phyloP scores from a whole-genome alignment of 2,888 invertebrate species.

The Argynnis bischoffii region DNA sequence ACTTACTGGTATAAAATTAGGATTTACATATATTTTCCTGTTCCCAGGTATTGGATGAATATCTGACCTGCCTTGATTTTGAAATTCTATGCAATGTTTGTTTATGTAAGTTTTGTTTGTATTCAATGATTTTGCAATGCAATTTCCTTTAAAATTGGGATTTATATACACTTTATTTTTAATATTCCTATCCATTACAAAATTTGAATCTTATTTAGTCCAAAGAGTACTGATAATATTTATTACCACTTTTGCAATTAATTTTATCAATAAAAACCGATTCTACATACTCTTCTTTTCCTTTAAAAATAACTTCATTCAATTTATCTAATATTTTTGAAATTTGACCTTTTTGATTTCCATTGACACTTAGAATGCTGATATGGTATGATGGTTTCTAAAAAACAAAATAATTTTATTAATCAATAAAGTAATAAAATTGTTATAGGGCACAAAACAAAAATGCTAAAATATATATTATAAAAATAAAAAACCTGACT shows the following conservation, averaged over 20 bases:
- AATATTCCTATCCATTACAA: conserved; percentile 42
- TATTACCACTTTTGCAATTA: conserved; percentile 89
- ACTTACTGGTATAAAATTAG: conserved; percentile 58
- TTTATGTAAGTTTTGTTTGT: conserved; percentile 58
- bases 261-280: conserved; percentile 79
- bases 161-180: conserved; percentile 68
- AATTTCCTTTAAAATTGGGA: conserved; percentile 65
- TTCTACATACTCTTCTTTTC: conserved; percentile 60
- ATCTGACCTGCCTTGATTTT: conserved; percentile 38
- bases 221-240: conserved; percentile 82
- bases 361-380: conserved; percentile 91
- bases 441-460: background rate
- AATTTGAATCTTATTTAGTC: conserved; percentile 49
- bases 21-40: conserved; percentile 75
- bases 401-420: conserved; percentile 46
- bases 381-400: conserved; percentile 93
- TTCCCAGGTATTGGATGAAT: conserved; percentile 39
- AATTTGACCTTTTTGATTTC: conserved; percentile 83
- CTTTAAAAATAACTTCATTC: conserved; percentile 64
- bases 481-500: no score
- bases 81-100: conserved; percentile 56
- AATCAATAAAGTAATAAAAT: background rate
- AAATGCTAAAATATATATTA: no score
- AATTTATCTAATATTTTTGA: conserved; percentile 72
- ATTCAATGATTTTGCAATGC: conserved; percentile 28